Evolutionary conservation across 2,888 invertebrate genomes (phyloP).

Genomic region (Sarcophaga rosellei): DNA sequence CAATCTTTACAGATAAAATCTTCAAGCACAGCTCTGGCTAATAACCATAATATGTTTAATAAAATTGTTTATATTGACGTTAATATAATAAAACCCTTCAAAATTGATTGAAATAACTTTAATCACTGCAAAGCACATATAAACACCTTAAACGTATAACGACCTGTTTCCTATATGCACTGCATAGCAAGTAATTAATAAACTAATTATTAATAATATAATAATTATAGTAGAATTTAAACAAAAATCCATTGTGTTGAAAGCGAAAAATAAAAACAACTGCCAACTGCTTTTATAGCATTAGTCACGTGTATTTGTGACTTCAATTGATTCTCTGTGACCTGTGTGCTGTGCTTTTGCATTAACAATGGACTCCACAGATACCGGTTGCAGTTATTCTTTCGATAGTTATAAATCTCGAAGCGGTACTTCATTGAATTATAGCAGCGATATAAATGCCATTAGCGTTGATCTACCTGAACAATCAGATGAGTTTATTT

Average conservation of each 20-base stretch:
- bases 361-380: constrained; percentile 68
- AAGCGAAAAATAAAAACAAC: background rate
- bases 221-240: too few relatives aligned
- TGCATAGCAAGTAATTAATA: background rate
- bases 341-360: constrained; percentile 6
- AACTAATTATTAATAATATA: background rate
- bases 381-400: constrained; percentile 71
- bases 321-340: background rate
- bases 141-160: background rate
- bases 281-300: constrained; percentile 14
- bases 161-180: background rate
- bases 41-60: constrained; percentile 14
- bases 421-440: constrained; percentile 74
- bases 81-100: constrained; percentile 27
- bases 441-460: constrained; percentile 78
- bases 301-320: constrained; percentile 13
- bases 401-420: constrained; percentile 69
- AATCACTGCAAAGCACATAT: background rate
- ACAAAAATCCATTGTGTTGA: background rate
- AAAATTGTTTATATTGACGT: constrained; percentile 17
- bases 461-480: constrained; percentile 76
- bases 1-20: constrained; percentile 42
- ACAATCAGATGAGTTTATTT: constrained; percentile 84
- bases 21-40: background rate
- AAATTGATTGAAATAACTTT: constrained; percentile 23